These are phyloP conservation scores for Avahi laniger DNA, from an alignment of 2,797 vertebrate genomes.

Conservation along the genomic window DNA sequence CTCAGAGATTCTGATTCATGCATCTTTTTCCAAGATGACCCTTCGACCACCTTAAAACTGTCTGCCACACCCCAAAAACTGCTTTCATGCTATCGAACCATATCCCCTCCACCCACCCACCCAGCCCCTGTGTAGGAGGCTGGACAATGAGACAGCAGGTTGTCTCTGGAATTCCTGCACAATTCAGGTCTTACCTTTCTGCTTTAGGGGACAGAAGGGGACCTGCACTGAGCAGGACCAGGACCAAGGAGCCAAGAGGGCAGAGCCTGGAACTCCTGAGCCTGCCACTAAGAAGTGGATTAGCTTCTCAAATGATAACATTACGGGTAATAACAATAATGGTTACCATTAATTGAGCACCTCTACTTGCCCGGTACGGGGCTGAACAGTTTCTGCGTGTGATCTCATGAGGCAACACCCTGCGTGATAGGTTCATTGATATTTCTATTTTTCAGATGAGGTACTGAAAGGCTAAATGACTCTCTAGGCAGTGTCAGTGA, in stretches of 20 bases:
- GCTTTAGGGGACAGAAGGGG: neutral
- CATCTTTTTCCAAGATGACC: neutral
- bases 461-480: neutral
- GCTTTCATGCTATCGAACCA: neutral
- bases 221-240: too few species aligned
- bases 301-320: neutral
- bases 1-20: neutral
- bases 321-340: neutral
- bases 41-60: neutral
- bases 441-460: neutral
- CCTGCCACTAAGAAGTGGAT: neutral
- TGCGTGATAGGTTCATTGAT: neutral
- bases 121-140: neutral
- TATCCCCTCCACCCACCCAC: fast-evolving
- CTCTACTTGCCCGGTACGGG: neutral
- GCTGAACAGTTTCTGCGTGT: neutral
- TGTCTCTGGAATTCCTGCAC: neutral
- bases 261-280: neutral
- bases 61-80: neutral
- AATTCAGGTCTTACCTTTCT: neutral
- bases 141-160: neutral
- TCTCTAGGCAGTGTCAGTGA: neutral
- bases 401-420: neutral
- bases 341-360: neutral
- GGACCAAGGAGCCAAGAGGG: neutral